phyloP scores from a whole-genome alignment of 2,113 vertebrate species.

The Calidris pygmaea region DNA sequence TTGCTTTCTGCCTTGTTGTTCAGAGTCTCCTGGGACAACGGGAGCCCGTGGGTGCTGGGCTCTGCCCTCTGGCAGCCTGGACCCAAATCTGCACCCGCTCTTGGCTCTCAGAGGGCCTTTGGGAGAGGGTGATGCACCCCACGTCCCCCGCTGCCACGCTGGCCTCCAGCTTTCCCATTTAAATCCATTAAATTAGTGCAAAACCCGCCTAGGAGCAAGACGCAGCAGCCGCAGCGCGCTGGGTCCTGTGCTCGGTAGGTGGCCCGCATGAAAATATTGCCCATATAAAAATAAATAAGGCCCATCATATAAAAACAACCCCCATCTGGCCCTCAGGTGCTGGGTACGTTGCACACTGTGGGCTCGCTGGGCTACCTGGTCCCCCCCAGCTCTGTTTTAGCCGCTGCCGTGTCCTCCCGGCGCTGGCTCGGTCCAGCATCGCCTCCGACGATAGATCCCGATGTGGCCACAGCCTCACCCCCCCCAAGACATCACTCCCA shows the following conservation, averaged over 20 bases:
- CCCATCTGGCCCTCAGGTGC: background rate
- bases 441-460: background rate
- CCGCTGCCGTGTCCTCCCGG: accelerated
- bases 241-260: background rate
- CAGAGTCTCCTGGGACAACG: accelerated
- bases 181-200: background rate
- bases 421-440: background rate
- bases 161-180: background rate
- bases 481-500: background rate
- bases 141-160: accelerated
- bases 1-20: background rate
- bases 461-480: background rate
- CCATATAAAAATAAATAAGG: background rate
- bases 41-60: background rate
- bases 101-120: background rate
- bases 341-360: background rate
- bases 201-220: accelerated
- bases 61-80: background rate
- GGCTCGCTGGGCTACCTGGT: background rate
- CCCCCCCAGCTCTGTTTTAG: background rate
- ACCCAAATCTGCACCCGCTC: accelerated
- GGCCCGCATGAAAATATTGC: background rate
- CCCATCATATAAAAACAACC: background rate
- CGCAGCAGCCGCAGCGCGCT: background rate
- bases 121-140: background rate